Percentiles rank a stretch among this genome's conserved stretches.
Conservation (phyloP, 1,140 invertebrate genomes). For the Chelonus insularis region DNA sequence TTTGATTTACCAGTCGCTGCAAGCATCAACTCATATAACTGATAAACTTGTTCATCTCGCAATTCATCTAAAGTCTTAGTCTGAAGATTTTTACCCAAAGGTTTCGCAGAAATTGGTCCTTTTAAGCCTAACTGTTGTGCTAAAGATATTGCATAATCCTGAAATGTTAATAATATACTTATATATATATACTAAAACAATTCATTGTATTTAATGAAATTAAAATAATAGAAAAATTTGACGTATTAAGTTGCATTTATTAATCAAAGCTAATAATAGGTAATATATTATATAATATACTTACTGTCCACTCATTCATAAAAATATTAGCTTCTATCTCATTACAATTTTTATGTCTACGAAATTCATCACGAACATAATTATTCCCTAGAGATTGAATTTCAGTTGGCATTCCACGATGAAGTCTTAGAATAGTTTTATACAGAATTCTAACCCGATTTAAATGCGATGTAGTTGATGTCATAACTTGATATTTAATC, state of each 20-base stretch:
- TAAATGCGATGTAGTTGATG: slow-evolving; percentile 59
- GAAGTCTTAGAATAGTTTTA: slow-evolving; percentile 84
- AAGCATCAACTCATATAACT: slow-evolving; percentile 82
- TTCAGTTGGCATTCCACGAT: slow-evolving; percentile 78
- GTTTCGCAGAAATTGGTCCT: slow-evolving; percentile 60
- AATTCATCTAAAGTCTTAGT: slow-evolving; percentile 70
- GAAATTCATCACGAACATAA: slow-evolving; percentile 89
- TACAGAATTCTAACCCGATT: slow-evolving; percentile 78
- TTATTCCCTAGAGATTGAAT: slow-evolving; percentile 76
- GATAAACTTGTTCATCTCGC: slow-evolving; percentile 77
- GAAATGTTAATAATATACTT: too few relatives aligned
- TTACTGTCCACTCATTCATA: slow-evolving; percentile 88
- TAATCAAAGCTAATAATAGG: too few relatives aligned
- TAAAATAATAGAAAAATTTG: too few relatives aligned
- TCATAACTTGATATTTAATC: slow-evolving; percentile 38
- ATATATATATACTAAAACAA: too few relatives aligned
- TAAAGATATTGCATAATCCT: slow-evolving; percentile 77
- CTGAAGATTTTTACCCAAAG: slow-evolving; percentile 67
- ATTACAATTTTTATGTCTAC: slow-evolving; percentile 79
- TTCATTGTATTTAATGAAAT: too few relatives aligned
- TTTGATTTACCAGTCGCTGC: slow-evolving; percentile 60
- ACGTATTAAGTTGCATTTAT: too few relatives aligned
- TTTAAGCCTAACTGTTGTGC: slow-evolving; percentile 72
- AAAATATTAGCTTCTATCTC: slow-evolving; percentile 74
- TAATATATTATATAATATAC: slow-evolving; percentile 46